Evolutionary conservation across 2,888 invertebrate species (phyloP).

Genomic region (Scaptomyza cyrtandrae): DNA sequence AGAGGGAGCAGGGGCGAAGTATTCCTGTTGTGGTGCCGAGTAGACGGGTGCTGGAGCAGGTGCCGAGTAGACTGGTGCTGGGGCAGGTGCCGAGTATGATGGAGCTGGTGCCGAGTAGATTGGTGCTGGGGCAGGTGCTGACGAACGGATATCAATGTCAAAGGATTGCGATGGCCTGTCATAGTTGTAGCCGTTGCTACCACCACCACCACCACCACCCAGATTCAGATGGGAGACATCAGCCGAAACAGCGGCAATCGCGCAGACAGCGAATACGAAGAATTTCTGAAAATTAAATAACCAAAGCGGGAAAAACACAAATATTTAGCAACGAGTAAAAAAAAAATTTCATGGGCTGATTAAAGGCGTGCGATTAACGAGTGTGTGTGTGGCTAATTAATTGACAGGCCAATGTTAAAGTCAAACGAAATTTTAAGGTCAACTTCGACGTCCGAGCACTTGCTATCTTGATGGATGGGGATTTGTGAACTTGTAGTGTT

Average conservation of each 20-base stretch:
- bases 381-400: conserved; percentile 29
- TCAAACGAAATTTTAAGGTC: conserved; percentile 44
- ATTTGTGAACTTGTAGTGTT: conserved; percentile 9
- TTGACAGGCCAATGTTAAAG: conserved; percentile 57
- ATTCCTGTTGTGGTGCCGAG: conserved; percentile 42
- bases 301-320: not conserved
- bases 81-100: conserved; percentile 38
- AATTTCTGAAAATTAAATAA: conserved; percentile 61
- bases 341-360: conserved; percentile 22
- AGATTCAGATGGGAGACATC: conserved; percentile 72
- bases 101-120: conserved; percentile 38
- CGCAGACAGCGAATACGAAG: conserved; percentile 69
- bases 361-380: conserved; percentile 28
- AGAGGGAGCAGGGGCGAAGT: conserved; percentile 36
- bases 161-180: conserved; percentile 66
- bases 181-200: conserved; percentile 63
- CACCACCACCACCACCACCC: conserved; percentile 65
- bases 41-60: conserved; percentile 23
- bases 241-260: conserved; percentile 68
- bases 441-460: conserved; percentile 22
- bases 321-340: conserved; percentile 18
- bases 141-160: conserved; percentile 61
- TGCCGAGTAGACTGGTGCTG: conserved; percentile 35
- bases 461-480: conserved; percentile 37
- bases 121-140: conserved; percentile 19